Evolutionary conservation across 2,797 vertebrate genomes (phyloP).

Genomic region (Erpetoichthys calabaricus): DNA sequence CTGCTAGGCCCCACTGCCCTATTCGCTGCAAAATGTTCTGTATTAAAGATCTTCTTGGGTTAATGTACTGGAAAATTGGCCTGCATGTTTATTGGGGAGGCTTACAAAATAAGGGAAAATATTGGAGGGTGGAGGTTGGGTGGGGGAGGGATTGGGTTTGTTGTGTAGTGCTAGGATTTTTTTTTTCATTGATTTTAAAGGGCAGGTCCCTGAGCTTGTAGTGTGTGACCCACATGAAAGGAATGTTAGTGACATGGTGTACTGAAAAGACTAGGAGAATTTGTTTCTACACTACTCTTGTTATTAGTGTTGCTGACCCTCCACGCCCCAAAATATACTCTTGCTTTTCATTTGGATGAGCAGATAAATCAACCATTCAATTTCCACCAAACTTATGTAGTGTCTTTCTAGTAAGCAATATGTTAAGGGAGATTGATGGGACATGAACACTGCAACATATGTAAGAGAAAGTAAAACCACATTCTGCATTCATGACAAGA

Average conservation of each 20-base stretch:
- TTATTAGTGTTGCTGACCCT: conserved; percentile 29
- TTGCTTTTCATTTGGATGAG: not conserved
- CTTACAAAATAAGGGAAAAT: conserved; percentile 81
- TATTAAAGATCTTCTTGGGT: conserved; percentile 86
- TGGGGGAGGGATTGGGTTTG: no score
- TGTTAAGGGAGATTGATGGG: no score
- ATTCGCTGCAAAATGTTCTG: conserved; percentile 57
- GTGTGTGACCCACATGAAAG: conserved; percentile 79
- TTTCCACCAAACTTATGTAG: not conserved
- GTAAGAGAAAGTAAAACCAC: no score
- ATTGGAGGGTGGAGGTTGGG: conserved; percentile 12
- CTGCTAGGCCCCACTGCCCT: conserved; percentile 56
- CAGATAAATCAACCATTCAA: not conserved
- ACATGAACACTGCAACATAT: no score
- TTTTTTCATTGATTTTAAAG: conserved; percentile 65
- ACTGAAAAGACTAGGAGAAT: conserved; percentile 59
- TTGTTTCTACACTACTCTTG: conserved; percentile 72
- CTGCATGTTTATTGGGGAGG: conserved; percentile 96
- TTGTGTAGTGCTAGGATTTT: conserved; percentile 14
- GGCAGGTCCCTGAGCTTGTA: conserved; percentile 67
- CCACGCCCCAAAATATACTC: no score
- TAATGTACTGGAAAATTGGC: conserved; percentile 99
- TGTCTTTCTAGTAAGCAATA: no score
- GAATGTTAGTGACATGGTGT: conserved; percentile 60
- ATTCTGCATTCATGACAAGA: no score